Evolutionary conservation across 2,797 vertebrate species (phyloP).

Genomic region (Tinamus major): DNA sequence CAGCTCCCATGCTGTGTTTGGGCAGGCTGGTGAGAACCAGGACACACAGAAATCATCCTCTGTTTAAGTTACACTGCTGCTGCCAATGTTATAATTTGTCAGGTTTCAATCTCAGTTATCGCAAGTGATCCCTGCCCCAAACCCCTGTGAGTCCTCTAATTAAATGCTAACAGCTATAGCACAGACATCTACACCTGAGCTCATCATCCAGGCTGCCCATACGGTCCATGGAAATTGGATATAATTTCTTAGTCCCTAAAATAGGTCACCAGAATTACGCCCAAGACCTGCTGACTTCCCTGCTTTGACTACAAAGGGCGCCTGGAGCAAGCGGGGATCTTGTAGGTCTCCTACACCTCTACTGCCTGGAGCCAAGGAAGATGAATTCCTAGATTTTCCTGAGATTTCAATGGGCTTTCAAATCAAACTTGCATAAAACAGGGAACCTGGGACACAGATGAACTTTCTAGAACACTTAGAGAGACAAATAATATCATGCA

Average conservation of each 20-base stretch:
- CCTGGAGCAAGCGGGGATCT: not conserved
- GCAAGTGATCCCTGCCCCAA: not conserved
- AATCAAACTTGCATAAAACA: slow-evolving; percentile 21
- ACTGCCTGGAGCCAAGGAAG: slow-evolving; percentile 10
- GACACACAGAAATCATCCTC: not conserved
- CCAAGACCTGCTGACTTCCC: slow-evolving; percentile 54
- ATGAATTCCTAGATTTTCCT: slow-evolving; percentile 45
- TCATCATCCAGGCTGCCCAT: slow-evolving; percentile 2
- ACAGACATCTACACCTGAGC: not conserved
- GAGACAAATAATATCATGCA: accelerated
- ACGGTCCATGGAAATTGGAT: slow-evolving; percentile 30
- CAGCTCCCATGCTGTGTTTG: not conserved
- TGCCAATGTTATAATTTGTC: not conserved
- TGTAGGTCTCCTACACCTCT: not conserved
- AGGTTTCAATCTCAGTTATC: slow-evolving; percentile 29
- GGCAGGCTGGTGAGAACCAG: not conserved
- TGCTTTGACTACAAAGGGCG: slow-evolving; percentile 56
- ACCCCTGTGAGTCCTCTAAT: not conserved
- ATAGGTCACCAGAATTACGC: slow-evolving; percentile 24
- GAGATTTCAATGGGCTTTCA: slow-evolving; percentile 37
- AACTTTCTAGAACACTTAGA: not conserved
- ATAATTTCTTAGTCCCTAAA: slow-evolving; percentile 12
- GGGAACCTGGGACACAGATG: not conserved
- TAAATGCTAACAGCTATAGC: slow-evolving; percentile 13
- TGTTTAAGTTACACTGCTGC: not conserved